Evolutionary conservation across 2,797 vertebrate species (phyloP).

Genomic region (Scleropages formosus): DNA sequence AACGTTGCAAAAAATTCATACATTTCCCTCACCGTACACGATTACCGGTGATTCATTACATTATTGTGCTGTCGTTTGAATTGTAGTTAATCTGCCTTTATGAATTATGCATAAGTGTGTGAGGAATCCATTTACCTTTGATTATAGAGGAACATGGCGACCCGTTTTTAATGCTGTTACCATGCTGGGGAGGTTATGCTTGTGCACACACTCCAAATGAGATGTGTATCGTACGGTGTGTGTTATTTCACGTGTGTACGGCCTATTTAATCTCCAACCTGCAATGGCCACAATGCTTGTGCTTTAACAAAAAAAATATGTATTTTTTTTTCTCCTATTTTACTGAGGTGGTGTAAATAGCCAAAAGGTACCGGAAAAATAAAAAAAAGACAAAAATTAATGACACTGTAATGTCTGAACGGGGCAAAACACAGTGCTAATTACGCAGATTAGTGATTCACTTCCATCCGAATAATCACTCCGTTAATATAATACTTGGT

Average conservation of each 20-base stretch:
- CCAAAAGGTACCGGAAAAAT: not conserved
- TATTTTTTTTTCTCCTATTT: conserved; percentile 16
- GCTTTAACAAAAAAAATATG: conserved; percentile 9
- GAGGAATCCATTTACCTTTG: conserved; percentile 8
- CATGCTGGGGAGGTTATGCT: not conserved
- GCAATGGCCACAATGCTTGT: not conserved
- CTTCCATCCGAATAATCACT: conserved; percentile 42
- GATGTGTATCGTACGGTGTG: not conserved
- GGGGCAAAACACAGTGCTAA: conserved; percentile 37
- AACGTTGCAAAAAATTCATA: too few species aligned
- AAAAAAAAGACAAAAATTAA: conserved; percentile 20
- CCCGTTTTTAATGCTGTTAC: not conserved
- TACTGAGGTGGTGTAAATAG: conserved; percentile 21
- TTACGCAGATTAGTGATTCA: conserved; percentile 44
- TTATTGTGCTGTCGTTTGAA: not conserved
- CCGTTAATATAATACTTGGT: conserved; percentile 42
- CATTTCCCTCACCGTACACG: too few species aligned
- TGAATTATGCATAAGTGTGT: conserved; percentile 8
- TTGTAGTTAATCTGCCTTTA: too few species aligned
- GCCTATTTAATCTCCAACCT: not conserved
- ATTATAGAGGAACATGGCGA: not conserved
- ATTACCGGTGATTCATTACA: conserved; percentile 17
- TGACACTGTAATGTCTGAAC: conserved; percentile 31
- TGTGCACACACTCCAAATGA: not conserved
- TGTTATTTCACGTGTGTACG: conserved; percentile 6